Evolutionary conservation across 2,113 vertebrate genomes (phyloP), one percentile per base, ranked within the genome.

Genomic region (Nipponia nippon): DNA sequence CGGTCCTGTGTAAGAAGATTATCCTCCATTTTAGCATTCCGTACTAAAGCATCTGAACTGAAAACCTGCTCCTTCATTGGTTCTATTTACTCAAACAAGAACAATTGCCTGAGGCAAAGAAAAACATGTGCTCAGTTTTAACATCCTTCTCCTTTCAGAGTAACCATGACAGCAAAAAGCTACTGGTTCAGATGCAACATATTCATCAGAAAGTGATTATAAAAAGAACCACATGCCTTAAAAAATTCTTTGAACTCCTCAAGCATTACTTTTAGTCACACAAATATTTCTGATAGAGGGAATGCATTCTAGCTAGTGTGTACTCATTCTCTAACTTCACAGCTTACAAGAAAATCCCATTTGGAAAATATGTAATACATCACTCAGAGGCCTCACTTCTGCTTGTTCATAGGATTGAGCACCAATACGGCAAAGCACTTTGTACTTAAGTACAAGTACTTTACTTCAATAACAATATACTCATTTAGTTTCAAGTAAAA

Each of bases 1-100:
- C 99, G 97, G 83, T 99, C 99, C 99, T 99, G 83, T 58, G 91
- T 71, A 61, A 93, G 47, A 96, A 96, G 61, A 95, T 92, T 72
- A 92, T 96, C 83, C 47, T 79, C 49, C 50, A 82, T 90, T 95
- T 96, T 95, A 90, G 88, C 72, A 69, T 56, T 69, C 30, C 22
- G 9, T 85, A 50, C 70, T 83, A 70, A 90, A 83, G 82, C 52
- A 87, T n/a, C 50, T 70, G 81, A 95, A 89, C 34, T 29, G 36
- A 79, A 94, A 73, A 86, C 65, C 42, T 87, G 11, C 58, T 92
- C 85, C 63, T 82, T 81, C 44, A 77, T 44, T 29, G 55, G 53
- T 84, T 89, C 55, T 85, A 75, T 71, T 96, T 75, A 30, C 69
- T 85, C 42, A 93, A 93, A 89, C 46, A 73, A 92, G 87, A 53